phyloP scores from a whole-genome alignment of 1,140 invertebrate genomes.

The Micrasema longulum region DNA sequence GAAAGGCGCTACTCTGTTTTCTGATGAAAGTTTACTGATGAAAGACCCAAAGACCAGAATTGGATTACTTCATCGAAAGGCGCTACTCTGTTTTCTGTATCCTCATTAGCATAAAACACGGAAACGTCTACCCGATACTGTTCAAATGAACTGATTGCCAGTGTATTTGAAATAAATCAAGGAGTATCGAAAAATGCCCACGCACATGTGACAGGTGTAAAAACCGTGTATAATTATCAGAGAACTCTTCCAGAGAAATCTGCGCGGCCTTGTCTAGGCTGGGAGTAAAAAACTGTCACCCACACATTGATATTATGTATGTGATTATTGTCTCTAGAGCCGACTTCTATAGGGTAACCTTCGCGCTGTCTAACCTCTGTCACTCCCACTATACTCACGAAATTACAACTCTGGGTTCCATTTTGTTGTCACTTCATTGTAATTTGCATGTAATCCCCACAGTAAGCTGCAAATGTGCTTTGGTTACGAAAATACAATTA shows the following conservation, averaged over 20 bases:
- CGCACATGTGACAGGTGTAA: constrained; percentile 27
- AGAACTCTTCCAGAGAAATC: constrained; percentile 4
- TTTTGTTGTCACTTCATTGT: constrained; percentile 8
- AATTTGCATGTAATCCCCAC: constrained; percentile 23
- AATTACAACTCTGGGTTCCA: constrained; percentile 14
- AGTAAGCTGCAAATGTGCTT: background rate
- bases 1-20: too few relatives aligned
- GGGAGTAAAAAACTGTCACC: constrained; percentile 19
- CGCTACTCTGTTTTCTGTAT: too few relatives aligned
- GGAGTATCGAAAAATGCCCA: background rate
- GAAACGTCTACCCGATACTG: too few relatives aligned
- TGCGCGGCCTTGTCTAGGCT: constrained; percentile 20
- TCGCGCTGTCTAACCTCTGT: constrained; percentile 26
- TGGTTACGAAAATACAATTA: background rate
- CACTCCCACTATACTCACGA: constrained; percentile 6
- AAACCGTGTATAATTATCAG: constrained; percentile 14
- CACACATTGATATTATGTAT: background rate
- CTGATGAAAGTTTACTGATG: too few relatives aligned
- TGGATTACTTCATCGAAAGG: too few relatives aligned
- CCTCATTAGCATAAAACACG: too few relatives aligned
- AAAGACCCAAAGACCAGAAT: too few relatives aligned
- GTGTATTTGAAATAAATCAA: constrained; percentile 28
- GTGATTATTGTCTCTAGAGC: constrained; percentile 10
- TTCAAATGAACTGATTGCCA: too few relatives aligned
- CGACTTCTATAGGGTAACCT: constrained; percentile 10